Evolutionary conservation across 2,888 invertebrate genomes (phyloP).

Genomic region (Uropetala carovei): DNA sequence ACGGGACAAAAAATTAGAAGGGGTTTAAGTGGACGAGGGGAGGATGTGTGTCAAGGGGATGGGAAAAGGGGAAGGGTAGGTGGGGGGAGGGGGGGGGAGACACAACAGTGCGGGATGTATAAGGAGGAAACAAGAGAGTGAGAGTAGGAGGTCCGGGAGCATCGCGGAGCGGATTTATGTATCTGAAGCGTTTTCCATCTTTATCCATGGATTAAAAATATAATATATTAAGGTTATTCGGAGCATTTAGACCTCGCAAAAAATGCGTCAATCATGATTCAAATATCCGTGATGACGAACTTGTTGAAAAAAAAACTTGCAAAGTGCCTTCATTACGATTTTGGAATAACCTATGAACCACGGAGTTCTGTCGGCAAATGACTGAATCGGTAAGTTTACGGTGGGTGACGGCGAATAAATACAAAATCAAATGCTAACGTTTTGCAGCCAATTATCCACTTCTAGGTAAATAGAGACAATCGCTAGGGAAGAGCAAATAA

Average conservation of each 20-base stretch:
- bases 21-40: constrained; percentile 26
- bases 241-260: no score
- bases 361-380: no score
- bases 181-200: background rate
- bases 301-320: no score
- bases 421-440: no score
- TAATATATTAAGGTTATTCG: no score
- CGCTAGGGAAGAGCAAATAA: no score
- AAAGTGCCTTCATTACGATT: no score
- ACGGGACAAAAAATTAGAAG: constrained; percentile 54
- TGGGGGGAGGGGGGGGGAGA: background rate
- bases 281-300: no score
- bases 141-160: background rate
- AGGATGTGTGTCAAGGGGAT: background rate
- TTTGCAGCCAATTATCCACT: background rate
- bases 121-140: background rate
- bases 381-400: no score
- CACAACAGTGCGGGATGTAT: background rate
- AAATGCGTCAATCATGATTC: no score
- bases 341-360: no score
- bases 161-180: background rate
- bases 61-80: background rate
- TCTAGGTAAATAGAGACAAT: background rate
- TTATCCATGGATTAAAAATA: background rate
- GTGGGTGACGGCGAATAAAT: no score